Conservation (phyloP, 2,113 vertebrate species). For the Tinamus guttatus region DNA sequence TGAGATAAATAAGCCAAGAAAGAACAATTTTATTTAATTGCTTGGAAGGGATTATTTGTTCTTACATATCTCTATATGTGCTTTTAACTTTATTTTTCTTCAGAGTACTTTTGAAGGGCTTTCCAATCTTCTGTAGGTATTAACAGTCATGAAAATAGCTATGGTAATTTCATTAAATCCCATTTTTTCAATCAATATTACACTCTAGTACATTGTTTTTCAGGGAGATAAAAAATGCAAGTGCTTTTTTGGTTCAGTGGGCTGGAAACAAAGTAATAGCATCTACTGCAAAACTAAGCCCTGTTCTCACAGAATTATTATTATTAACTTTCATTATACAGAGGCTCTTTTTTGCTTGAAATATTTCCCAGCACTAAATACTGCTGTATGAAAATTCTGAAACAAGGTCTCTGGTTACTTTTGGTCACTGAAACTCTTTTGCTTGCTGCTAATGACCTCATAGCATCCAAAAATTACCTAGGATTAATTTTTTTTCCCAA, state of each 20-base stretch:
- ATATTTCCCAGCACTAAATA: not conserved
- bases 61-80: not conserved
- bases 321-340: not conserved
- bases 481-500: not conserved
- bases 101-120: not conserved
- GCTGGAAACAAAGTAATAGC: not conserved
- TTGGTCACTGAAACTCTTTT: not conserved
- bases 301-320: not conserved
- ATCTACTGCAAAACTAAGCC: not conserved
- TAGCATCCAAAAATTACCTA: not conserved
- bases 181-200: not conserved
- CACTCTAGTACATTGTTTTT: not conserved
- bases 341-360: not conserved
- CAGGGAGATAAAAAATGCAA: not conserved
- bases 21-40: not conserved
- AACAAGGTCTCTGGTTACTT: not conserved
- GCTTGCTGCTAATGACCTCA: not conserved
- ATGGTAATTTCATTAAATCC: not conserved
- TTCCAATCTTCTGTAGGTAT: not conserved
- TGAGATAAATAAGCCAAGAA: not conserved
- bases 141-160: not conserved
- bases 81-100: not conserved
- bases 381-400: not conserved
- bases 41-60: not conserved
- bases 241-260: not conserved